Evolutionary conservation across 2,797 vertebrate species (phyloP).

Genomic region (Crotalus adamanteus): DNA sequence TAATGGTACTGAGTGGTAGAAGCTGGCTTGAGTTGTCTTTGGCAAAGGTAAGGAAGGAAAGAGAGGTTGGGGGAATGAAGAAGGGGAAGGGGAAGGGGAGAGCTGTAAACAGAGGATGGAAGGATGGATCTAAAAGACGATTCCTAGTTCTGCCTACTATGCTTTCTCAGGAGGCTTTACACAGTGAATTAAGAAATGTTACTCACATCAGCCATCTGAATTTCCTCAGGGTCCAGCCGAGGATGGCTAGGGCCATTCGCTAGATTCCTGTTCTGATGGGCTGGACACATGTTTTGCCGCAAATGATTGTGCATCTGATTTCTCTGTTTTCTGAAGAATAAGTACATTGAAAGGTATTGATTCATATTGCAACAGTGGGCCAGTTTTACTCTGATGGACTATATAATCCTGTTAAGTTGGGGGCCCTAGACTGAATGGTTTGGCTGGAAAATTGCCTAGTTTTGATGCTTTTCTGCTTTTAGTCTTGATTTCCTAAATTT

Average conservation of each 20-base stretch:
- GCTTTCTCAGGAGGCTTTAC: neutral
- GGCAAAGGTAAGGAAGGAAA: neutral
- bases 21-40: neutral
- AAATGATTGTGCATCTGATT: constrained; percentile 97
- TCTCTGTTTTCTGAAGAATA: constrained; percentile 86
- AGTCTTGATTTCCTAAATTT: neutral
- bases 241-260: constrained; percentile 96
- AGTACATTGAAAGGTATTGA: constrained; percentile 2
- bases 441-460: neutral
- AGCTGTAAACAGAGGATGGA: neutral
- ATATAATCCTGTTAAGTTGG: neutral
- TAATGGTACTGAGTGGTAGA: neutral
- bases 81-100: neutral
- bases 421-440: neutral
- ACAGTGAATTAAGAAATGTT: constrained; percentile 5
- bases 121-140: neutral
- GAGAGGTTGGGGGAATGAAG: neutral
- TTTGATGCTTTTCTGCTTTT: neutral
- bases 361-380: neutral
- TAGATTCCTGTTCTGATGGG: constrained; percentile 91
- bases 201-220: constrained; percentile 95
- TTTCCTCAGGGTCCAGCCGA: constrained; percentile 92
- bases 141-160: neutral
- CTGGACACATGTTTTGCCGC: constrained; percentile 93
- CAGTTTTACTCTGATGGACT: neutral